These are phyloP conservation scores for Edolisoma coerulescens DNA, from an alignment of 2,113 vertebrate genomes.

Conservation along the genomic window DNA sequence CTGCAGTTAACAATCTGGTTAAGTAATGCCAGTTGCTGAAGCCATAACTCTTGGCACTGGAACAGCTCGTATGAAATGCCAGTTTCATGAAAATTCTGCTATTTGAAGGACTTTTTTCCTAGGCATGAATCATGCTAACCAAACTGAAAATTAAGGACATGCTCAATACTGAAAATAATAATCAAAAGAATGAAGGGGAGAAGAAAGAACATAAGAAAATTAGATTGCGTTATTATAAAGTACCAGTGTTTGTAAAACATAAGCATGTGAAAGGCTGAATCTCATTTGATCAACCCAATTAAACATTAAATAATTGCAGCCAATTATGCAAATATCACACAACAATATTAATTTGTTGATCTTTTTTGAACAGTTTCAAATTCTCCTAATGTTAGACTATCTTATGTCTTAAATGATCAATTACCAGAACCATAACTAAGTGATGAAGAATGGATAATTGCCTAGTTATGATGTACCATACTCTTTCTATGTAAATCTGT, in stretches of 20 bases:
- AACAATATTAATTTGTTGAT: slow-evolving; percentile 79
- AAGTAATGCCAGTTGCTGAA: slow-evolving; percentile 1
- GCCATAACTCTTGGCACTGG: neutral
- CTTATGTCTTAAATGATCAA: slow-evolving; percentile 71
- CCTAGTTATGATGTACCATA: slow-evolving; percentile 66
- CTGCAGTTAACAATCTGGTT: neutral
- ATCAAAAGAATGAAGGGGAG: slow-evolving; percentile 24
- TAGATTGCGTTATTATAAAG: slow-evolving; percentile 59
- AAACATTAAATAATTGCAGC: slow-evolving; percentile 77
- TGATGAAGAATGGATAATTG: slow-evolving; percentile 74
- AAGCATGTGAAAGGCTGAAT: slow-evolving; percentile 67
- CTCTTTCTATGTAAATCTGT: slow-evolving; percentile 66
- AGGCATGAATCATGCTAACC: neutral
- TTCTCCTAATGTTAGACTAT: slow-evolving; percentile 70
- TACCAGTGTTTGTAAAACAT: slow-evolving; percentile 63
- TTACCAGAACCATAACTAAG: slow-evolving; percentile 71
- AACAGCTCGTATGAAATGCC: neutral
- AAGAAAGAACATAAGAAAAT: slow-evolving; percentile 33
- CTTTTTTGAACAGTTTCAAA: slow-evolving; percentile 69
- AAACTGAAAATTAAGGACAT: slow-evolving; percentile 28
- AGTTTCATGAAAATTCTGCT: neutral
- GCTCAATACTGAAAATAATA: slow-evolving; percentile 43
- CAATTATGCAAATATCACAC: slow-evolving; percentile 77
- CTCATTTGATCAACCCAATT: slow-evolving; percentile 74
- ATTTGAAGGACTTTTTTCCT: slow-evolving; percentile 13